A percentile compares a stretch with the other conserved stretches of the same genome.
These are phyloP conservation scores for Pseudomugil tenellus DNA, from an alignment of 2,797 vertebrate genomes.

Conservation along the genomic window DNA sequence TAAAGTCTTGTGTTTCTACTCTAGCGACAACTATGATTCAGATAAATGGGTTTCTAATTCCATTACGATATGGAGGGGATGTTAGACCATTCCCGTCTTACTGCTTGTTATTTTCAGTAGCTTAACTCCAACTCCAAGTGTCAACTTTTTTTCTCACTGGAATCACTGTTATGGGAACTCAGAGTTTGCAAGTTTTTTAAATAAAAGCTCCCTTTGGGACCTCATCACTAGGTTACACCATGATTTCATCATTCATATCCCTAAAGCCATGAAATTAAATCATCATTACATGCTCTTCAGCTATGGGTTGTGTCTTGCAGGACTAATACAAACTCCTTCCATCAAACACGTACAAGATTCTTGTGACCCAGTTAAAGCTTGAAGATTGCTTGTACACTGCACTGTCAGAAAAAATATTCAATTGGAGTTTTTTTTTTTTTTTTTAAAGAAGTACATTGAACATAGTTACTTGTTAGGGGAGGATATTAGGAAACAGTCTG, in stretches of 20 bases:
- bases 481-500: too few relatives aligned
- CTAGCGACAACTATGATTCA: neutral
- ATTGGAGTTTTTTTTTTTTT: neutral
- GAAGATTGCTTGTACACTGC: neutral
- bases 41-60: constrained; percentile 10
- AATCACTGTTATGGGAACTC: neutral
- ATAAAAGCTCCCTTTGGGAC: neutral
- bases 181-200: constrained; percentile 11
- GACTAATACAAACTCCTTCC: neutral
- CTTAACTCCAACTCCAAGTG: neutral
- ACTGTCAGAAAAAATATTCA: neutral
- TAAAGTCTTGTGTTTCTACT: constrained; percentile 16
- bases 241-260: constrained; percentile 7
- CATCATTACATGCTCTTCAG: constrained; percentile 6
- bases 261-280: constrained; percentile 1
- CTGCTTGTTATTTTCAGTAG: neutral
- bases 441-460: too few relatives aligned
- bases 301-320: constrained; percentile 6
- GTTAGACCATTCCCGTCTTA: neutral
- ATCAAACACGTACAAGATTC: neutral
- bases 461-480: too few relatives aligned
- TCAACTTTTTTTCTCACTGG: neutral
- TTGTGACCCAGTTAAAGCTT: neutral
- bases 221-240: constrained; percentile 6
- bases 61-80: neutral